Evolutionary conservation across 64 coral and sea anemone genomes (phyloP).

Genomic region (Anthopleura sola): DNA sequence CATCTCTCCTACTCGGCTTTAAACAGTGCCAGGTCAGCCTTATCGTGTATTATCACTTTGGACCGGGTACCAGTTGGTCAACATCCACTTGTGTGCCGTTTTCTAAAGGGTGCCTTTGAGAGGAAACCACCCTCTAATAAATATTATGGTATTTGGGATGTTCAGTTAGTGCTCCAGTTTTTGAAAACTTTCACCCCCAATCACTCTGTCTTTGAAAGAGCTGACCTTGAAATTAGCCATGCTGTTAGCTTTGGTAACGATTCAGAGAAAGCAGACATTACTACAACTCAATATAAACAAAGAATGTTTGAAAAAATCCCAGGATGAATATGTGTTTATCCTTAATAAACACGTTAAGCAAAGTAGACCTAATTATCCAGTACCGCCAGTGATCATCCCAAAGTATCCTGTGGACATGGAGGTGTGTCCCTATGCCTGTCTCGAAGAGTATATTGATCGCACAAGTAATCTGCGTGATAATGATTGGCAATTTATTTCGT

Average conservation of each 20-base stretch:
- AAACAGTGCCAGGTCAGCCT: slow-evolving; percentile 36
- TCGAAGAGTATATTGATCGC: slow-evolving; percentile 52
- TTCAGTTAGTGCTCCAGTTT: not conserved
- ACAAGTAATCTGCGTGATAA: slow-evolving; percentile 25
- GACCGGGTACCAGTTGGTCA: slow-evolving; percentile 15
- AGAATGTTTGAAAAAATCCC: slow-evolving; percentile 42
- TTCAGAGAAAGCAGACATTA: slow-evolving; percentile 32
- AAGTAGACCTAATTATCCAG: slow-evolving; percentile 70
- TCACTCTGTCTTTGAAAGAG: slow-evolving; percentile 3
- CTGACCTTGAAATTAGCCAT: not conserved
- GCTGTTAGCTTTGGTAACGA: slow-evolving; percentile 15
- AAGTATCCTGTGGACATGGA: slow-evolving; percentile 31
- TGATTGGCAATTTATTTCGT: not conserved
- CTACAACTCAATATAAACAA: slow-evolving; percentile 34
- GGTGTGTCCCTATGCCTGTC: slow-evolving; percentile 36
- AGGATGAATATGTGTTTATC: slow-evolving; percentile 57
- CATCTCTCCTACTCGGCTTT: slow-evolving; percentile 29
- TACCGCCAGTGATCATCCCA: slow-evolving; percentile 56
- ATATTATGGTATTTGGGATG: slow-evolving; percentile 54
- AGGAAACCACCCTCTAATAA: slow-evolving; percentile 37
- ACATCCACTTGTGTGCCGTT: slow-evolving; percentile 47
- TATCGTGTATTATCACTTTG: slow-evolving; percentile 20
- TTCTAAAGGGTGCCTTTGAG: slow-evolving; percentile 49
- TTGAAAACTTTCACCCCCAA: slow-evolving; percentile 8
- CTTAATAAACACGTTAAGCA: slow-evolving; percentile 59